Conservation (phyloP, 2,888 invertebrate genomes). For the Peribatodes rhomboidaria region DNA sequence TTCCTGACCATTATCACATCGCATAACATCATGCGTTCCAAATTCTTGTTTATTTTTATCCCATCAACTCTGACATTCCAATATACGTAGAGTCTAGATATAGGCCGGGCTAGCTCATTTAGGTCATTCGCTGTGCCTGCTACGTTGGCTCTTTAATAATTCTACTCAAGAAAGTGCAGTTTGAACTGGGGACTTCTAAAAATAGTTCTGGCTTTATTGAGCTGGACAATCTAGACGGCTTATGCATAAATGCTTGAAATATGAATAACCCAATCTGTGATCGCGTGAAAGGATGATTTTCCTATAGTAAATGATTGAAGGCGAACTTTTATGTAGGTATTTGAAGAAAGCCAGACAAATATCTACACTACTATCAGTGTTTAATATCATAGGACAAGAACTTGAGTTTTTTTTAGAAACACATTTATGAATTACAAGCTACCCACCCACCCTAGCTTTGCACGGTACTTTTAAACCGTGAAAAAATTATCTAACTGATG, state of each 20-base stretch:
- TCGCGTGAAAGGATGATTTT: too few relatives aligned
- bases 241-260: background rate
- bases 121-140: slow-evolving; percentile 34
- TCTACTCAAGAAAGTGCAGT: slow-evolving; percentile 10
- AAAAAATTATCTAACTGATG: too few relatives aligned
- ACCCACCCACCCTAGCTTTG: background rate
- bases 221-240: background rate
- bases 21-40: slow-evolving; percentile 19
- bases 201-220: background rate
- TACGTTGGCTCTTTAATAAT: slow-evolving; percentile 26
- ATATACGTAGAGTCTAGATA: slow-evolving; percentile 23
- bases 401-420: too few relatives aligned
- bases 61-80: slow-evolving; percentile 44
- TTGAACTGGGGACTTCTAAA: background rate
- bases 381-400: too few relatives aligned
- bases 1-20: background rate
- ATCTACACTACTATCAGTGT: too few relatives aligned
- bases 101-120: slow-evolving; percentile 36
- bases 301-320: too few relatives aligned
- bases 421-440: too few relatives aligned
- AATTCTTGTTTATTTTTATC: slow-evolving; percentile 41
- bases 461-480: too few relatives aligned
- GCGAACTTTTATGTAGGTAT: too few relatives aligned
- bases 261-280: too few relatives aligned
- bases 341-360: too few relatives aligned